Conservation (phyloP, 2,113 vertebrate species). For the Nerophis lumbriciformis region DNA sequence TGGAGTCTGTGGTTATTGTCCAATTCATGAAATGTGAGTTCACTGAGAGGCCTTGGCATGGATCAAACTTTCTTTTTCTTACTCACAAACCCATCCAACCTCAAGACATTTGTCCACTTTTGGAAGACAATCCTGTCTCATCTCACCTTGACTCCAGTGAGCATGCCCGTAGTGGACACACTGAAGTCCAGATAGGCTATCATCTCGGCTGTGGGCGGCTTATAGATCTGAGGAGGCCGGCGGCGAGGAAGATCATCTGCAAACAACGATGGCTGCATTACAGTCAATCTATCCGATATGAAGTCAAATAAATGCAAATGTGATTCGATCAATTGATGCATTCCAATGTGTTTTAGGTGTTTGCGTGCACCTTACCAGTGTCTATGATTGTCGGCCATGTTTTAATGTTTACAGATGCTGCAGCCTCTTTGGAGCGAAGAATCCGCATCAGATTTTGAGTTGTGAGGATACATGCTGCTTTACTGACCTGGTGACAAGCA, state of each 20-base stretch:
- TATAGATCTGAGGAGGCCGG: conserved; percentile 84
- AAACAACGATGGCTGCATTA: conserved; percentile 9
- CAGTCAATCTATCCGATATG: not conserved
- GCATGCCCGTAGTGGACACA: conserved; percentile 97
- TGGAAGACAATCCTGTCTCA: not conserved
- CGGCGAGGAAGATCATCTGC: conserved; percentile 94
- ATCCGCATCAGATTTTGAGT: conserved; percentile 88
- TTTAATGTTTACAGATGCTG: conserved; percentile 90
- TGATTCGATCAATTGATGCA: not conserved
- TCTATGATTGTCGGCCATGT: conserved; percentile 98
- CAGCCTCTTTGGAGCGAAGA: conserved; percentile 88
- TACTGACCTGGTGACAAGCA: conserved; percentile 82
- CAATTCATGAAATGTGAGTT: too few species aligned
- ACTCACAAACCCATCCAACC: not conserved
- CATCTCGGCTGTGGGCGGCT: conserved; percentile 94
- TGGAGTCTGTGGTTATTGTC: too few species aligned
- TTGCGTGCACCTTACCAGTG: conserved; percentile 76
- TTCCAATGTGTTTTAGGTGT: not conserved
- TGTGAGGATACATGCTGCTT: conserved; percentile 93
- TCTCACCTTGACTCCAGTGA: conserved; percentile 93
- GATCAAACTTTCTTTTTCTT: not conserved
- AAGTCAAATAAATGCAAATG: not conserved
- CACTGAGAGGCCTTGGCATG: not conserved
- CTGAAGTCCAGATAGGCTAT: conserved; percentile 96
- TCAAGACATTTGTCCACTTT: not conserved